phyloP scores from a whole-genome alignment of 2,888 invertebrate genomes.

The Coelinius sp. region DNA sequence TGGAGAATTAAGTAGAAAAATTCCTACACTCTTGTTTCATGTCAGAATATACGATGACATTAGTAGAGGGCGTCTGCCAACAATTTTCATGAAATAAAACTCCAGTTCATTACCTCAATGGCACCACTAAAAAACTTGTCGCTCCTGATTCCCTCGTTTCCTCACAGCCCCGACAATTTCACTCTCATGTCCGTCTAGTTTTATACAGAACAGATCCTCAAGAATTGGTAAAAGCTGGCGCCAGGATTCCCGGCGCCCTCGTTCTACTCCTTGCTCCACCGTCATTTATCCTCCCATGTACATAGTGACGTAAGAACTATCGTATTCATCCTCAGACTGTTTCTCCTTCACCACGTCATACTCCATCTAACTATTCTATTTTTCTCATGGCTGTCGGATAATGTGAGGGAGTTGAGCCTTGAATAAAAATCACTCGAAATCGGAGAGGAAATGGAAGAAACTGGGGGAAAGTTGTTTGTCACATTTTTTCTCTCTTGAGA shows the following conservation, averaged over 20 bases:
- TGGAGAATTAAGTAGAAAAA: neutral
- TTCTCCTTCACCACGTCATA: constrained; percentile 14
- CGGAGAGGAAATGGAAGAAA: neutral
- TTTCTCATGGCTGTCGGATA: neutral
- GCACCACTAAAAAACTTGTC: constrained; percentile 1
- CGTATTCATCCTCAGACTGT: neutral
- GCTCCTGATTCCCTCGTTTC: constrained; percentile 5
- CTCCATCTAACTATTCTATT: constrained; percentile 15
- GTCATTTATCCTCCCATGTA: constrained; percentile 31
- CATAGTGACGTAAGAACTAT: constrained; percentile 2
- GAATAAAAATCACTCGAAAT: constrained; percentile 9
- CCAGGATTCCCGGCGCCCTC: constrained; percentile 44
- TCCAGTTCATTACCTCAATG: constrained; percentile 1
- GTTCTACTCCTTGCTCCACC: neutral
- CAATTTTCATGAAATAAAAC: constrained; percentile 18
- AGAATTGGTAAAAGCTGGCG: constrained; percentile 38
- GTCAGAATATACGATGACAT: neutral
- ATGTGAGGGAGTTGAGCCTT: neutral
- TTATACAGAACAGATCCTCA: neutral
- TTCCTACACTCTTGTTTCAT: neutral
- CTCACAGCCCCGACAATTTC: neutral
- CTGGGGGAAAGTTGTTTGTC: neutral
- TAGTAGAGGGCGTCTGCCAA: neutral
- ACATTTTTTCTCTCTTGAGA: neutral
- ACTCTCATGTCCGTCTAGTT: constrained; percentile 1